These are phyloP conservation scores for Theonella swinhoei DNA, from an alignment of 37 sponge, comb jelly and placozoan genomes.

Conservation along the genomic window DNA sequence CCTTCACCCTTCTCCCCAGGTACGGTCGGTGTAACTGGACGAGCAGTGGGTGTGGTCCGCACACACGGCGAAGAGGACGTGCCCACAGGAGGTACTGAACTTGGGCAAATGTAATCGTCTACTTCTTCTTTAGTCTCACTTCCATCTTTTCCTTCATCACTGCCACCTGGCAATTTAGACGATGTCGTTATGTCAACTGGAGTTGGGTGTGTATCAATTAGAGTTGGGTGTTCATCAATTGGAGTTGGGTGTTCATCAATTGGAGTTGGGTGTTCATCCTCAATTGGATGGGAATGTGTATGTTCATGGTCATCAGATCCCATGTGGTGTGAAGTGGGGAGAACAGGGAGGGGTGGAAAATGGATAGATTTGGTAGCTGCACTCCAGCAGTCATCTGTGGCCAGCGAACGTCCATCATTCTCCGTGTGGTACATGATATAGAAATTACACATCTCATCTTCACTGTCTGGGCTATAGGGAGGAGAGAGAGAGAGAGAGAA, in stretches of 20 bases:
- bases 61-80: neutral
- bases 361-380: slow-evolving; percentile 4
- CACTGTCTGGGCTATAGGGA: slow-evolving; percentile 46
- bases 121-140: slow-evolving; percentile 24
- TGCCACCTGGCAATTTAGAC: neutral
- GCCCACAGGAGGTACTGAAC: slow-evolving; percentile 13
- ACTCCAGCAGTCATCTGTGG: slow-evolving; percentile 15
- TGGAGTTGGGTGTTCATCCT: neutral
- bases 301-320: slow-evolving; percentile 3
- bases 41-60: slow-evolving; percentile 6
- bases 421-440: slow-evolving; percentile 94
- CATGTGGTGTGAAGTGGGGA: neutral
- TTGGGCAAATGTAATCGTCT: slow-evolving; percentile 29
- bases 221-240: too few relatives aligned
- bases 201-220: too few relatives aligned
- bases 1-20: neutral
- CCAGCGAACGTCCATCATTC: slow-evolving; percentile 15
- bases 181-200: neutral
- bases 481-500: neutral
- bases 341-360: slow-evolving; percentile 29
- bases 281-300: neutral
- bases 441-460: slow-evolving; percentile 98
- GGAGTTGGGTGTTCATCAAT: neutral
- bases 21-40: neutral
- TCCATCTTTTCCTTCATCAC: neutral